Conservation (phyloP, 64 coral and sea anemone species). For the Porites australiensis region DNA sequence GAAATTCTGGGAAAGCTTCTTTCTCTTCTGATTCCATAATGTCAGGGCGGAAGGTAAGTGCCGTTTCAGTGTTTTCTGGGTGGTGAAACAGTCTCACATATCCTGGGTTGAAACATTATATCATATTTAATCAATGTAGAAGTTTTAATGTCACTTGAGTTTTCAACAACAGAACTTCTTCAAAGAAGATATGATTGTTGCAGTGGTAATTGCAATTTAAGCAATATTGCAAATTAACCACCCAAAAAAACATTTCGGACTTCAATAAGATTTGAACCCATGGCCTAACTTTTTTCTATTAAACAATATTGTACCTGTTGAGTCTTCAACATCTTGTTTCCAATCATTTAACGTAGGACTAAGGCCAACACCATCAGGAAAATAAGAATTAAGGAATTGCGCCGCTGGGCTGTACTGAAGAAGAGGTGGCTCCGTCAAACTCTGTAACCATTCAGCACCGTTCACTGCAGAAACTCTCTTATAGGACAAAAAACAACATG, state of each 20-base stretch:
- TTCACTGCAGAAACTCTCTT: slow-evolving; percentile 73
- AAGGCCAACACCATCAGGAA: slow-evolving; percentile 95
- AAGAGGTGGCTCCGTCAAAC: slow-evolving; percentile 83
- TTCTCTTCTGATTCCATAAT: slow-evolving; percentile 94
- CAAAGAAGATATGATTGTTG: no score
- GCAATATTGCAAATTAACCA: no score
- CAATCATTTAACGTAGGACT: slow-evolving; percentile 51
- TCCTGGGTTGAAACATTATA: slow-evolving; percentile 30
- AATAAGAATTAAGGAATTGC: slow-evolving; percentile 78
- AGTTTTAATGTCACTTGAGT: no score
- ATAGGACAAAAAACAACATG: background rate
- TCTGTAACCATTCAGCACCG: slow-evolving; percentile 66
- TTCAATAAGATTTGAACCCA: no score
- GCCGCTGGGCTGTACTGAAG: slow-evolving; percentile 84
- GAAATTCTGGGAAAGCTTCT: slow-evolving; percentile 79
- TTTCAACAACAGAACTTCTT: no score
- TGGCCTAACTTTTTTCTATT: no score
- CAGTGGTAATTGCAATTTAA: no score
- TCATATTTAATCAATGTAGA: no score
- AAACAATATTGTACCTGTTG: background rate
- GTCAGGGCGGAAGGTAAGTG: slow-evolving; percentile 90
- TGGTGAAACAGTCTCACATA: slow-evolving; percentile 89
- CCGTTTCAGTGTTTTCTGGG: slow-evolving; percentile 76
- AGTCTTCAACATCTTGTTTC: slow-evolving; percentile 10
- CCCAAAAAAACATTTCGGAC: no score